Conservation (phyloP, 2,113 vertebrate species). For the Poicephalus meyeri region DNA sequence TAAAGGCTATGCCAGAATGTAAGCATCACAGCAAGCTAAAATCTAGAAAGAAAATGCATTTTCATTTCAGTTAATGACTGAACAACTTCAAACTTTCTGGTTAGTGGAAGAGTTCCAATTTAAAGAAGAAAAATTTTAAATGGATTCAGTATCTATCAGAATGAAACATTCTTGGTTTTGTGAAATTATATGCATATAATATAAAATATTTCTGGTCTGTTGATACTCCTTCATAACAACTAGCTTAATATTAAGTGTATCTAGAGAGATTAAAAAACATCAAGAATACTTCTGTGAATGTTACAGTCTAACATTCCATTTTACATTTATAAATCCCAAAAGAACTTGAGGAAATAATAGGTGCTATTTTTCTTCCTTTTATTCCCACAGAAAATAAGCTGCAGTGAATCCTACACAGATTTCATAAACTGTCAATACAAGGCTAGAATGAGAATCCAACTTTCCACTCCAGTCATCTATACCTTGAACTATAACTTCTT, state of each 20-base stretch:
- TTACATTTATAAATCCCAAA: constrained; percentile 8
- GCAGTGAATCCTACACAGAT: neutral
- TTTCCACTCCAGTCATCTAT: constrained; percentile 5
- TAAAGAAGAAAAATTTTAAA: neutral
- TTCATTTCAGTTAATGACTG: neutral
- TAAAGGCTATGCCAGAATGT: neutral
- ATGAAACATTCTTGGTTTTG: neutral
- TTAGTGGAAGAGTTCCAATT: neutral
- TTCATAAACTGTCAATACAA: constrained; percentile 3
- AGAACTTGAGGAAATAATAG: constrained; percentile 13
- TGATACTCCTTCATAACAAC: neutral
- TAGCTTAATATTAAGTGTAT: neutral
- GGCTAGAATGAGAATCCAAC: neutral
- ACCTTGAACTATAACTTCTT: neutral
- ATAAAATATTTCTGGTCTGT: neutral
- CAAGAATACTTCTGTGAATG: neutral
- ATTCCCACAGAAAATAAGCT: neutral
- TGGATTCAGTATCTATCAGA: neutral
- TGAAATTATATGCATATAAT: neutral
- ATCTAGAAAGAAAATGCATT: neutral
- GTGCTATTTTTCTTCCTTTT: neutral
- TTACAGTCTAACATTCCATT: neutral
- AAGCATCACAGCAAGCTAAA: neutral
- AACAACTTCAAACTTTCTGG: neutral
- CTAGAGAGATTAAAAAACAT: neutral